These are phyloP conservation scores for Homarus gammarus DNA, from an alignment of 2,888 invertebrate species.

Conservation along the genomic window DNA sequence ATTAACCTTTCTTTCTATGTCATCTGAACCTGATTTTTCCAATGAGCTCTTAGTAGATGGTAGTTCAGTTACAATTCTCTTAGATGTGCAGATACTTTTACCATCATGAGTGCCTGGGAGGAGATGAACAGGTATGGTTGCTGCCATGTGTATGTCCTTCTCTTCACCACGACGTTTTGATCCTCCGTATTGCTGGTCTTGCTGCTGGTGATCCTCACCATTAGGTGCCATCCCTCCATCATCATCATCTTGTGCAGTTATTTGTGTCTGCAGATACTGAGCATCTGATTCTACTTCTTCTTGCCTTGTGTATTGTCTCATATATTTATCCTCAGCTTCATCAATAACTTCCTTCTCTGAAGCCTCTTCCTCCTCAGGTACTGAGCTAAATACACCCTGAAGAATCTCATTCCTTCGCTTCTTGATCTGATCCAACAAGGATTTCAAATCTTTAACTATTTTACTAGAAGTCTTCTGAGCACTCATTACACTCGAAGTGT, in stretches of 20 bases:
- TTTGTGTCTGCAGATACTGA: background rate
- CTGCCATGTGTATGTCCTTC: conserved; percentile 16
- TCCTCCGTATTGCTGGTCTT: background rate
- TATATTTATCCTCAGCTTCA: background rate
- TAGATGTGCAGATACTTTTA: background rate
- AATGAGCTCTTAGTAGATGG: background rate
- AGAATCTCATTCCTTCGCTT: conserved; percentile 11
- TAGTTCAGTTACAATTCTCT: background rate
- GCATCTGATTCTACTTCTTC: background rate
- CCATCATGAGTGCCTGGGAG: background rate
- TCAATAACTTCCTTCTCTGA: conserved; percentile 4
- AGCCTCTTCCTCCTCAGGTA: background rate
- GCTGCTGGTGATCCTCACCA: background rate
- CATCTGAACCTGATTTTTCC: conserved; percentile 20
- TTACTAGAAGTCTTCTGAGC: background rate
- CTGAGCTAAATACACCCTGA: background rate
- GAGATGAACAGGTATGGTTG: conserved; percentile 33
- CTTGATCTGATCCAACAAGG: conserved; percentile 29
- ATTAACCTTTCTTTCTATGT: conserved; percentile 23
- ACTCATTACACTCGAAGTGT: background rate
- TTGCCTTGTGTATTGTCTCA: background rate
- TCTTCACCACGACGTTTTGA: background rate
- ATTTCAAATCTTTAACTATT: conserved; percentile 6
- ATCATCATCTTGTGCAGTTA: background rate
- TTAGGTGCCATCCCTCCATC: background rate